Percentiles rank a stretch among this genome's conserved stretches.
These are phyloP conservation scores for Ivindomyrus marchei DNA, from an alignment of 2,113 vertebrate genomes.

Conservation along the genomic window DNA sequence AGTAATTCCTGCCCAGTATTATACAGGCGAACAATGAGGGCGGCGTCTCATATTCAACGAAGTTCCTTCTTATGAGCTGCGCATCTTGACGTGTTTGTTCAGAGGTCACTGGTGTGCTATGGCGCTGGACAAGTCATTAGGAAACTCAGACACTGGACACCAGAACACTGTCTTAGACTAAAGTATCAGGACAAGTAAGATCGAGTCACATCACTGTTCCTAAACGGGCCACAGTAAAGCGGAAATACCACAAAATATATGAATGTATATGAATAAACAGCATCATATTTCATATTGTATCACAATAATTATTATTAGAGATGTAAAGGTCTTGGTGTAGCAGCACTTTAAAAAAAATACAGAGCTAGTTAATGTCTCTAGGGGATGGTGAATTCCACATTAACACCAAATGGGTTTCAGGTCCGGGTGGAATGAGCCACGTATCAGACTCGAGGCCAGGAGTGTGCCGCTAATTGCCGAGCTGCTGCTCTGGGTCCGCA, in stretches of 20 bases:
- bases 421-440: background rate
- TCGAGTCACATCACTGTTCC: background rate
- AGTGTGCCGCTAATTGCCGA: background rate
- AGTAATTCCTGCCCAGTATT: background rate
- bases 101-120: background rate
- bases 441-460: background rate
- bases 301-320: background rate
- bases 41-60: background rate
- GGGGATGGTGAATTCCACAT: background rate
- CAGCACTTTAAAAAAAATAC: background rate
- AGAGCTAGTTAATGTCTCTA: background rate
- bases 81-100: background rate
- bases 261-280: background rate
- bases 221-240: background rate
- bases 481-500: background rate
- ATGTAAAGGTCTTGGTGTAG: background rate
- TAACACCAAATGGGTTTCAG: constrained; percentile 1
- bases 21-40: background rate
- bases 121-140: background rate
- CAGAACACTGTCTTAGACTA: background rate
- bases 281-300: background rate
- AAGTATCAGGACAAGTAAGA: background rate
- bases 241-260: background rate
- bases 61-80: background rate
- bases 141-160: background rate